These are phyloP conservation scores for Grammatotria lemairii DNA, from an alignment of 2,113 vertebrate genomes.

Conservation along the genomic window DNA sequence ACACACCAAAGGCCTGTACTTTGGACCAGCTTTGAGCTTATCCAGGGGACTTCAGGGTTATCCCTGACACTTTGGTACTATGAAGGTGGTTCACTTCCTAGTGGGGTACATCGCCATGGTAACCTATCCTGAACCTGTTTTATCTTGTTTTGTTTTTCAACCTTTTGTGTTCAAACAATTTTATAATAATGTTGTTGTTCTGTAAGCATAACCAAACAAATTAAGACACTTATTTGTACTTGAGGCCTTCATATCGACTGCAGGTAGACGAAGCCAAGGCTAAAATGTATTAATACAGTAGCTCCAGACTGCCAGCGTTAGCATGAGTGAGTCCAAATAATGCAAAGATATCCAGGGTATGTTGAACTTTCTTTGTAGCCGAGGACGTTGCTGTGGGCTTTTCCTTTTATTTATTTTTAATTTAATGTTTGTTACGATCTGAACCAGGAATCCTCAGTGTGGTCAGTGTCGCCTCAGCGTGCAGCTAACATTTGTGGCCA, in stretches of 20 bases:
- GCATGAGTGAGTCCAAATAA: neutral
- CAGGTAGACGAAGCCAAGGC: neutral
- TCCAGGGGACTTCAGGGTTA: neutral
- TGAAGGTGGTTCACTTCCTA: neutral
- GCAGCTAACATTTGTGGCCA: neutral
- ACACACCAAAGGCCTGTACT: neutral
- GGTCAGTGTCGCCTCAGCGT: neutral
- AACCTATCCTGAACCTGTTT: fast-evolving
- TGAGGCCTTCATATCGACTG: neutral
- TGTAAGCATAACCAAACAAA: neutral
- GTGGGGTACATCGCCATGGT: neutral
- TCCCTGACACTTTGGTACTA: fast-evolving
- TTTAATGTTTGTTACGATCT: neutral
- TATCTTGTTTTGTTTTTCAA: neutral
- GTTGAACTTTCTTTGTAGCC: neutral
- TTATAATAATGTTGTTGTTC: neutral
- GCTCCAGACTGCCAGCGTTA: neutral
- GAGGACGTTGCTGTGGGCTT: neutral
- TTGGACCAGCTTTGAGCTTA: neutral
- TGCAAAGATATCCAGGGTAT: neutral
- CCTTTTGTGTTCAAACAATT: neutral
- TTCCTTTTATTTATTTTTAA: neutral
- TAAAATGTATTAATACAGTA: fast-evolving
- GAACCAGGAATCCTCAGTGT: fast-evolving
- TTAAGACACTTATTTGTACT: neutral